Conservation (phyloP, 2,888 invertebrate species). For the Epicampocera succincta region DNA sequence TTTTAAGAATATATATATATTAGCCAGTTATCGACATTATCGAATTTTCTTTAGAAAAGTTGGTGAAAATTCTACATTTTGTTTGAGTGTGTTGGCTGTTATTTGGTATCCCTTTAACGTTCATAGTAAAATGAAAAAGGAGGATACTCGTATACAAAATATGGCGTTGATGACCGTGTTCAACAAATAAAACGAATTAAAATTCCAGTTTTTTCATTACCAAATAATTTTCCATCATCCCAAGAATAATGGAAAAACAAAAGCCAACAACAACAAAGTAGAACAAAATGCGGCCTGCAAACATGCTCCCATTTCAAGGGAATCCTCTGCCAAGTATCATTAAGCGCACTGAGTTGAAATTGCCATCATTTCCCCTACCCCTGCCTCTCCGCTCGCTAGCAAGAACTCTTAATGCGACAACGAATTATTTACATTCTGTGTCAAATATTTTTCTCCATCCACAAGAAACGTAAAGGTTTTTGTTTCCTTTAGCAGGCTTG, state of each 20-base stretch:
- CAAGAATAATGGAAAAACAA: conserved; percentile 17
- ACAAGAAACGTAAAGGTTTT: conserved; percentile 2
- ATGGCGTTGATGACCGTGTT: conserved; percentile 67
- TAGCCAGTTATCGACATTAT: too few species aligned
- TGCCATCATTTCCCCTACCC: conserved; percentile 7
- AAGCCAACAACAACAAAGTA: conserved; percentile 24
- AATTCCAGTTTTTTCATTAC: conserved; percentile 71
- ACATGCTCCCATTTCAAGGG: neutral
- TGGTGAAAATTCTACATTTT: too few species aligned
- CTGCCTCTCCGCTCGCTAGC: neutral
- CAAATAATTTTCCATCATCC: conserved; percentile 57
- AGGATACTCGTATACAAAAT: conserved; percentile 42
- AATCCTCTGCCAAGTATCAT: conserved; percentile 2
- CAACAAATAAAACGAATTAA: conserved; percentile 71
- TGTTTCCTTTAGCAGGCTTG: neutral
- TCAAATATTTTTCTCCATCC: conserved; percentile 20
- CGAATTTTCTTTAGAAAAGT: too few species aligned
- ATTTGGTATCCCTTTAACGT: neutral
- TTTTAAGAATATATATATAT: too few species aligned
- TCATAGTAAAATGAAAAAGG: neutral
- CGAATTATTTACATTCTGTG: conserved; percentile 32
- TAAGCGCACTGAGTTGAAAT: conserved; percentile 49
- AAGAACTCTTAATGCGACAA: neutral
- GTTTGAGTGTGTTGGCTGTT: neutral
- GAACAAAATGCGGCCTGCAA: conserved; percentile 25